phyloP scores from a whole-genome alignment of 1,140 invertebrate species.

The Helicoverpa zea region DNA sequence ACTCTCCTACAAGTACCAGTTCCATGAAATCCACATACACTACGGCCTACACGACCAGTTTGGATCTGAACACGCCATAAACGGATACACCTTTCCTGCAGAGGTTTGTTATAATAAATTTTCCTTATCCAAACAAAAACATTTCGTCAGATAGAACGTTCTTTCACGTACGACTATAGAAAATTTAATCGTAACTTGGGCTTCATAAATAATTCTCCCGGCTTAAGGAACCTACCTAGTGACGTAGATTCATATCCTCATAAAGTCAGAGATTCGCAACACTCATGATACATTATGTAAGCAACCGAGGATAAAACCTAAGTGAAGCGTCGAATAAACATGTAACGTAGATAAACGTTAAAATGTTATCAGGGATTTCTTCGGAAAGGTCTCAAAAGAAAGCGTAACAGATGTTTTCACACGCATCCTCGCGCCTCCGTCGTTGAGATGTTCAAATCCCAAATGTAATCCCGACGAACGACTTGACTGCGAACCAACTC shows the following conservation, averaged over 20 bases:
- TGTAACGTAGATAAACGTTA: conserved; percentile 59
- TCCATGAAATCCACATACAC: conserved; percentile 96
- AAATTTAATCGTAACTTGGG: neutral
- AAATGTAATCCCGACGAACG: conserved; percentile 83
- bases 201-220: conserved; percentile 27
- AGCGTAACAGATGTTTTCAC: conserved; percentile 84
- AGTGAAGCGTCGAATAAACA: conserved; percentile 58
- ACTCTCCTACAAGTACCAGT: conserved; percentile 97
- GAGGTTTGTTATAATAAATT: conserved; percentile 90
- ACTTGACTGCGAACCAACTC: conserved; percentile 78
- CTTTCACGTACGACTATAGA: neutral
- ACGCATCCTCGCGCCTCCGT: conserved; percentile 68
- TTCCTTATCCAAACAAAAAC: neutral
- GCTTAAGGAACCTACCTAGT: conserved; percentile 15
- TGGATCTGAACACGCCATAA: conserved; percentile 97
- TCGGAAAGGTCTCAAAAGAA: conserved; percentile 71
- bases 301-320: conserved; percentile 49
- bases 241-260: conserved; percentile 27
- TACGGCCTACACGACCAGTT: conserved; percentile 94
- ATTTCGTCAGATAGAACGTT: too few species aligned
- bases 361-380: conserved; percentile 68
- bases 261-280: conserved; percentile 38
- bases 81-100: conserved; percentile 96
- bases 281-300: conserved; percentile 41
- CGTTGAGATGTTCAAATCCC: conserved; percentile 75